Percentiles rank a stretch among this genome's conserved stretches.
Conservation (phyloP, 2,888 invertebrate genomes). For the Lamellibrachia satsuma region DNA sequence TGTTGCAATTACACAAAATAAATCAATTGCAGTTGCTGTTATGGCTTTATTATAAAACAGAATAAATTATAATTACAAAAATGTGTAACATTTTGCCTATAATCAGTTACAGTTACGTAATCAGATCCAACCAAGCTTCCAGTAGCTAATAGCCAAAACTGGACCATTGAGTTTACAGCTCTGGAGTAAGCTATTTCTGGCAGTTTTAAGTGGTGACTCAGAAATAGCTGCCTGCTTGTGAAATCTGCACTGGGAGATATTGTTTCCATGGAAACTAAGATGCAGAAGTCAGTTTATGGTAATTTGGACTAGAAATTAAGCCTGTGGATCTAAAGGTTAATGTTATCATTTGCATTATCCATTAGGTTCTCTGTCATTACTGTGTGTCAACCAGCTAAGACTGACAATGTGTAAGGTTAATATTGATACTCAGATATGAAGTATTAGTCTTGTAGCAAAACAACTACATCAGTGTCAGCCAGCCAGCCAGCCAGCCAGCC, state of each 20-base stretch:
- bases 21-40: not conserved
- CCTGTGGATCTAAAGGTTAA: not conserved
- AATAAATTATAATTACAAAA: not conserved
- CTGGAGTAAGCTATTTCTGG: not conserved
- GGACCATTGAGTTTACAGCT: not conserved
- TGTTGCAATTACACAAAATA: not conserved
- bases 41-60: too few species aligned
- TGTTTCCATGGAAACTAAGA: slow-evolving; percentile 6
- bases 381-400: not conserved
- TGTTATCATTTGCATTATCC: not conserved
- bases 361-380: not conserved
- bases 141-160: not conserved
- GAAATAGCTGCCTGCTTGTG: not conserved
- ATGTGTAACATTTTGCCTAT: not conserved
- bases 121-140: not conserved
- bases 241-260: not conserved
- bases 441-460: not conserved
- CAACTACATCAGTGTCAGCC: not conserved
- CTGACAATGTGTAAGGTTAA: not conserved
- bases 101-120: not conserved
- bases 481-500: too few species aligned
- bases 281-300: not conserved
- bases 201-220: not conserved
- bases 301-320: not conserved
- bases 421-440: not conserved